Evolutionary conservation across 2,113 vertebrate species (phyloP), one percentile per base, ranked within the genome.

Genomic region (Elaphurus davidianus): DNA sequence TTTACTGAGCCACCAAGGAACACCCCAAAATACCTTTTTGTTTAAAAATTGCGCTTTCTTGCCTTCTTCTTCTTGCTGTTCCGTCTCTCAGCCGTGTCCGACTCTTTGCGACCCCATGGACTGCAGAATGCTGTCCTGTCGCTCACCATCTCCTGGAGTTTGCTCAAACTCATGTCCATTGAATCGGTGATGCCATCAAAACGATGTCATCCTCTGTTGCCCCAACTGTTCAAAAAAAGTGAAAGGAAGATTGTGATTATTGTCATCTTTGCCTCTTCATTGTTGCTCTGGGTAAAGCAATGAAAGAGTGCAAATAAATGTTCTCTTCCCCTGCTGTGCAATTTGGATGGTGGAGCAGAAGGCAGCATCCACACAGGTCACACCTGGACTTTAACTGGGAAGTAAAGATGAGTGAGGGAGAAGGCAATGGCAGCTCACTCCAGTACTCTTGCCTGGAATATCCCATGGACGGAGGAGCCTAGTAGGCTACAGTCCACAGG

Each of bases 61-160:
- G 4, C 10, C 11, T 40, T 74, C 45, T 74, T 74, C 45, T 62
- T 54, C 15, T 67, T 36, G 64, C 21, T 71, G 17, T 71, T 21
- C 64, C 12, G n/a, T 71, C n/a, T 71, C n/a, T 36, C 17, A 71
- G 5, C 64, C 1, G 2, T 71, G n/a, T 21, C 64, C 0, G 0
- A 71, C 64, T 36, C 64, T n/a, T n/a, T 36, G 64, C 9, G 9
- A 11, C n/a, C n/a, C n/a, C n/a, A 2, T 36, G 33, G 33, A 67
- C 64, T 36, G 33, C 33, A 71, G 64, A n/a, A 21, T 21, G n/a
- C n/a, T 17, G 1, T 21, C 2, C 64, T 71, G 4, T 36, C 1
- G 2, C 36, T 36, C 64, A 21, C n/a, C n/a, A 11, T 71, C 3
- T n/a, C n/a, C 64, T 21, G 64, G 64, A 71, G 64, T 71, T 36